Evolutionary conservation across 2,113 vertebrate species (phyloP).

Genomic region (Rattus rattus): DNA sequence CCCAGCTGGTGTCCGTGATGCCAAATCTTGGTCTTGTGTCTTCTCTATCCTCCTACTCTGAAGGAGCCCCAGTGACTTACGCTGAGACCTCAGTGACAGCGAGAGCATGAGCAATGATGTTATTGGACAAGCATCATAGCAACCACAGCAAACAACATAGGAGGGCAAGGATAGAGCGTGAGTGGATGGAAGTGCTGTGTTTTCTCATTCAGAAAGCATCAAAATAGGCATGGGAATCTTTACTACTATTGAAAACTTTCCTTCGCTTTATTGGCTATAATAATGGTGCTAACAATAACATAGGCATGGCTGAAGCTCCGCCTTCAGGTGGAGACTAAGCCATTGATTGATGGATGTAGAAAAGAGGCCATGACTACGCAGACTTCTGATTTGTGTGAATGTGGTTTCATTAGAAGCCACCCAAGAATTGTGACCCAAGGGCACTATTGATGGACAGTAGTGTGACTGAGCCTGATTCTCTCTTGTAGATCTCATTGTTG

Average conservation of each 20-base stretch:
- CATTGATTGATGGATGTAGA: background rate
- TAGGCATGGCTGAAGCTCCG: background rate
- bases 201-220: conserved; percentile 26
- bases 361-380: background rate
- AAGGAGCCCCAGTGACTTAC: background rate
- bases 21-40: background rate
- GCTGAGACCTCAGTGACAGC: background rate
- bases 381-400: background rate
- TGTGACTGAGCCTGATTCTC: background rate
- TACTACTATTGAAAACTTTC: background rate
- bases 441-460: too few relatives aligned
- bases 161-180: background rate
- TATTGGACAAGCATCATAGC: fast-evolving
- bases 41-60: background rate
- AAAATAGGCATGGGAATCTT: conserved; percentile 34
- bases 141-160: background rate
- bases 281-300: conserved; percentile 16
- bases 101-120: background rate
- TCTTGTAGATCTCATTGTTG: background rate
- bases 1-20: background rate
- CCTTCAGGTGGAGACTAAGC: background rate
- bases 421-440: background rate
- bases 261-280: conserved; percentile 23
- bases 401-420: background rate
- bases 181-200: background rate